Conservation (phyloP, 2,888 invertebrate genomes). For the Stegophylla sp. region DNA sequence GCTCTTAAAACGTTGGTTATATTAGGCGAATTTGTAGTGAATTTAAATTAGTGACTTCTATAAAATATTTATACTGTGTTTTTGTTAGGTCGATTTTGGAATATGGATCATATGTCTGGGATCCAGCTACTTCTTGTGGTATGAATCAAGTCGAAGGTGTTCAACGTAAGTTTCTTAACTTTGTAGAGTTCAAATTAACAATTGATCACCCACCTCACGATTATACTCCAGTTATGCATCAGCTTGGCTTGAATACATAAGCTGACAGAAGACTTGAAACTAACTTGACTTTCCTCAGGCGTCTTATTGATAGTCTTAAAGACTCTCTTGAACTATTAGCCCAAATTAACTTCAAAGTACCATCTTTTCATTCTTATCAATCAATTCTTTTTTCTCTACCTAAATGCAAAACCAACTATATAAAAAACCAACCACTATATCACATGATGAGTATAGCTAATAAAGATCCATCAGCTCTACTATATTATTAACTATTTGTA, state of each 20-base stretch:
- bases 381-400: background rate
- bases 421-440: background rate
- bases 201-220: background rate
- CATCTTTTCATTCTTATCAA: background rate
- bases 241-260: background rate
- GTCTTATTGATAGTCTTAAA: background rate
- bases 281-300: background rate
- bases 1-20: no score
- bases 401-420: background rate
- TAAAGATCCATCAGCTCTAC: background rate
- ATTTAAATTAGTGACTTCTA: constrained; percentile 4
- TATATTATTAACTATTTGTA: background rate
- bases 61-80: background rate
- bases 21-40: background rate
- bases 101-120: background rate
- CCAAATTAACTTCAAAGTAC: background rate
- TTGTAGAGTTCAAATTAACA: background rate
- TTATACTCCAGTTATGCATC: background rate
- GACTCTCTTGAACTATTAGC: background rate
- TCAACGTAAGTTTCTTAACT: constrained; percentile 7
- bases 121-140: constrained; percentile 2
- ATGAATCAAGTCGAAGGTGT: background rate
- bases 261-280: constrained; percentile 1
- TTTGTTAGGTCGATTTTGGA: background rate
- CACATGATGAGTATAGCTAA: background rate